These are phyloP conservation scores for Bradynema listronoti DNA, from an alignment of 1,140 invertebrate species.

Conservation along the genomic window DNA sequence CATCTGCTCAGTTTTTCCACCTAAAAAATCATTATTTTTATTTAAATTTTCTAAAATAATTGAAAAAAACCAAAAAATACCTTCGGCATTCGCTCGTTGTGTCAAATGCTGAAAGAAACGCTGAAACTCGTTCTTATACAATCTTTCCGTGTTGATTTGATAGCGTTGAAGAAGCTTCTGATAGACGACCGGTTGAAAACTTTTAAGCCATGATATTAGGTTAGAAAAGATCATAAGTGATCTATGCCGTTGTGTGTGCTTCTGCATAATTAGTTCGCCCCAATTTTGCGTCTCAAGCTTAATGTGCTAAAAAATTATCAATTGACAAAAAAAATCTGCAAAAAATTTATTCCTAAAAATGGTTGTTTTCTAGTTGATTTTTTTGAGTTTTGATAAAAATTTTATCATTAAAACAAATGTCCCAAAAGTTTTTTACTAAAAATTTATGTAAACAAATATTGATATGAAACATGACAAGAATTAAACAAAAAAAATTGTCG, in stretches of 20 bases:
- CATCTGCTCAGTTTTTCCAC: too few relatives aligned
- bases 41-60: slow-evolving; percentile 1
- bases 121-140: slow-evolving; percentile 42
- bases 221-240: slow-evolving; percentile 35
- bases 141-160: slow-evolving; percentile 19
- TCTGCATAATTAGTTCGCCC: slow-evolving; percentile 36
- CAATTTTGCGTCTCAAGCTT: slow-evolving; percentile 35
- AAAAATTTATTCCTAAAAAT: too few relatives aligned
- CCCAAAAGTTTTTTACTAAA: too few relatives aligned
- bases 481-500: too few relatives aligned
- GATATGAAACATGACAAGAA: too few relatives aligned
- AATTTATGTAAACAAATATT: too few relatives aligned
- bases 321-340: neutral
- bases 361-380: too few relatives aligned
- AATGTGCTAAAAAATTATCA: slow-evolving; percentile 17
- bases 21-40: neutral
- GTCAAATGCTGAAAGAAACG: slow-evolving; percentile 33
- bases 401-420: too few relatives aligned
- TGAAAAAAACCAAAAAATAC: neutral
- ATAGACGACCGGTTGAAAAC: slow-evolving; percentile 23
- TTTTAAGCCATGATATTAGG: slow-evolving; percentile 34
- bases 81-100: slow-evolving; percentile 4
- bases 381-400: too few relatives aligned
- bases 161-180: slow-evolving; percentile 33
- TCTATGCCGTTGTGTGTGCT: slow-evolving; percentile 39